Evolutionary conservation across 2,888 invertebrate genomes (phyloP).

Genomic region (Eristalinus aeneus): DNA sequence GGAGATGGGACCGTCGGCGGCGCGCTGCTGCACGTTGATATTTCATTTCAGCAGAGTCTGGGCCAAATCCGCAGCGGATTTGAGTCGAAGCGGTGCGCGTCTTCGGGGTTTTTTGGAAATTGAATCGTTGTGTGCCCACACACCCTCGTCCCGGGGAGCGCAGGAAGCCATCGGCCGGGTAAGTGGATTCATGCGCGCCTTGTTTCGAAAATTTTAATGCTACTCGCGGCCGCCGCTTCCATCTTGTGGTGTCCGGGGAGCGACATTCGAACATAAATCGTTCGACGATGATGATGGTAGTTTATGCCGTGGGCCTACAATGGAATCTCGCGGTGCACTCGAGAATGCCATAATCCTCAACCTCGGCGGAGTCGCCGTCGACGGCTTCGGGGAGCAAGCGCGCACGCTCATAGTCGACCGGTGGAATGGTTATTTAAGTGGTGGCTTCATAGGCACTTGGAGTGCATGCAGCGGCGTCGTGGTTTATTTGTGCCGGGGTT

Average conservation of each 20-base stretch:
- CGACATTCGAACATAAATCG: constrained; percentile 67
- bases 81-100: constrained; percentile 27
- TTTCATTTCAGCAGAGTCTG: constrained; percentile 43
- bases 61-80: constrained; percentile 15
- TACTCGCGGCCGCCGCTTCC: background rate
- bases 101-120: constrained; percentile 42
- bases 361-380: background rate
- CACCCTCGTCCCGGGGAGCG: background rate
- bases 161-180: constrained; percentile 23
- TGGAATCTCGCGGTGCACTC: constrained; percentile 36
- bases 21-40: constrained; percentile 6
- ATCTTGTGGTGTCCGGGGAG: constrained; percentile 44
- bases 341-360: constrained; percentile 42
- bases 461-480: constrained; percentile 25
- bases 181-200: constrained; percentile 45
- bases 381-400: constrained; percentile 1
- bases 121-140: constrained; percentile 58
- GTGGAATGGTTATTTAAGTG: constrained; percentile 50
- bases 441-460: constrained; percentile 22
- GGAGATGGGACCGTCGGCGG: background rate
- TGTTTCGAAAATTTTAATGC: constrained; percentile 35
- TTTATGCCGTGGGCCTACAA: constrained; percentile 38
- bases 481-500: constrained; percentile 2
- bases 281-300: constrained; percentile 59
- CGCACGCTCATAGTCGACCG: constrained; percentile 27